Evolutionary conservation across 1,140 invertebrate genomes (phyloP), one percentile per base, ranked within the genome.

Genomic region (Drosophila santomea): DNA sequence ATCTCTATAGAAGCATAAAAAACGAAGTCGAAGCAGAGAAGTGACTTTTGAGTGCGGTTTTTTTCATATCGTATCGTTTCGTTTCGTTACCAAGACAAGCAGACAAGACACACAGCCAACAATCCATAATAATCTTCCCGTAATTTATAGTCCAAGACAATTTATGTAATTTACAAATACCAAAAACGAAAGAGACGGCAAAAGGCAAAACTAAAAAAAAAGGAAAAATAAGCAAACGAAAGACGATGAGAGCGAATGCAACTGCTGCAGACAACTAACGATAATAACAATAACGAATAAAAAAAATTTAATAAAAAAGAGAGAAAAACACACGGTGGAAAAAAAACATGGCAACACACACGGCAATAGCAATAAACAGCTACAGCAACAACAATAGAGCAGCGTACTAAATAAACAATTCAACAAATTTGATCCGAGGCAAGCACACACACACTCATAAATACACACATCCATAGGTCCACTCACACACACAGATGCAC

Each of bases 131-230:
- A 88, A 88, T 88, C 84, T 88, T 88, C 85, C 80, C 84, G 84
- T 88, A 88, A 88, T 88, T 88, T 88, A 88, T 88, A 88, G 84
- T 88, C 84, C 84, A 88, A 88, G 84, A 88, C 84, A 89, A 88
- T 88, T 88, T 89, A 88, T 88, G 84, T 88, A 88, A 88, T 88
- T 88, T 88, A 84, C 84, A 88, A 88, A 88, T 88, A 88, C 80
- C 84, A 89, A 88, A 88, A 89, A 63, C 51, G 83, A 88, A 78
- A 82, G 78, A 86, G 82, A 86, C 51, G 64, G 57, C 73, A 74
- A 81, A 75, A 67, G 74, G 73, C 48, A 55, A 25, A 32, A 32
- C 32, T 32, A 32, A 32, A 32, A 54, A 59, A 77, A 52, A 60
- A 28, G 23, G 59, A 55, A 20, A 45, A 20, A 11, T 14, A 39